phyloP scores from a whole-genome alignment of 2,797 vertebrate genomes.

The Anomalospiza imberbis region DNA sequence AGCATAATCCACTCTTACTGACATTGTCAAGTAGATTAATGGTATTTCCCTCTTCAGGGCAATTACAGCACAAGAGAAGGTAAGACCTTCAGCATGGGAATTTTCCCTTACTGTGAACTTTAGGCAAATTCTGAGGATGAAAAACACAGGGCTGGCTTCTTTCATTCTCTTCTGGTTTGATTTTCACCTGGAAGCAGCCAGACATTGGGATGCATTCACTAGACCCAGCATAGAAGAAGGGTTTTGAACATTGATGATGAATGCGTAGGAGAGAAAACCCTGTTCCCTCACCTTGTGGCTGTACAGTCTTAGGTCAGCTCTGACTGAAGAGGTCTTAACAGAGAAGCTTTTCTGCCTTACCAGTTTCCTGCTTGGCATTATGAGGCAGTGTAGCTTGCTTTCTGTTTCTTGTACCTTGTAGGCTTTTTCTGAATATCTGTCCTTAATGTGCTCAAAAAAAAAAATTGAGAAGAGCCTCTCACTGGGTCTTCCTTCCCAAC shows the following conservation, averaged over 20 bases:
- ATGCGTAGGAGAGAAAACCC: background rate
- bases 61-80: background rate
- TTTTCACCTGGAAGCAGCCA: background rate
- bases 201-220: background rate
- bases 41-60: background rate
- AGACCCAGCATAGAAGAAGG: background rate
- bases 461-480: background rate
- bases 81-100: background rate
- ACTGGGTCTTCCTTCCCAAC: background rate
- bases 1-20: background rate
- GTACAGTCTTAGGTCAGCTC: background rate
- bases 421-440: background rate
- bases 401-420: background rate
- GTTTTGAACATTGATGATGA: background rate
- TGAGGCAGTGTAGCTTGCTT: background rate
- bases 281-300: background rate
- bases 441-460: background rate
- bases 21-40: background rate
- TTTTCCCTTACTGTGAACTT: background rate
- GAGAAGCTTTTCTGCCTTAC: background rate
- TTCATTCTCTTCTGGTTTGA: background rate
- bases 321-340: background rate
- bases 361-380: background rate
- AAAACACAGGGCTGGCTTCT: background rate
- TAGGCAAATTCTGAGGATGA: accelerated